phyloP scores from a whole-genome alignment of 2,797 vertebrate species.

The Sternotherus odoratus region DNA sequence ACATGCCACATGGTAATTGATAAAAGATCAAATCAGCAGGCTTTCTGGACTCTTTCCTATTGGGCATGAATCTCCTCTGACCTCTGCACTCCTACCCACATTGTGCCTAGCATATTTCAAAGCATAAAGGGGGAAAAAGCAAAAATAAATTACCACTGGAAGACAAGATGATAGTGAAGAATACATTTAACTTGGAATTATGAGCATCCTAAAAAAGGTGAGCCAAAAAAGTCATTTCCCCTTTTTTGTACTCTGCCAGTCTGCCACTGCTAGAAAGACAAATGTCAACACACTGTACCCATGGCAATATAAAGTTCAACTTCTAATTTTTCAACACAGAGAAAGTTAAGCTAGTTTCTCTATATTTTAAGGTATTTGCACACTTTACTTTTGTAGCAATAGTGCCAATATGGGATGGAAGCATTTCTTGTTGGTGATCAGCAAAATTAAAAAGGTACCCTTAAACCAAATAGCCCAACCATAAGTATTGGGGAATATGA shows the following conservation, averaged over 20 bases:
- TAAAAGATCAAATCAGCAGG: neutral
- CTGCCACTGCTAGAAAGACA: rapidly evolving
- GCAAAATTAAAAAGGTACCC: neutral
- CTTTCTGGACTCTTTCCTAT: neutral
- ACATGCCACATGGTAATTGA: neutral
- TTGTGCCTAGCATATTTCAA: rapidly evolving
- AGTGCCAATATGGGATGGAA: neutral
- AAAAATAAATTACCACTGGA: neutral
- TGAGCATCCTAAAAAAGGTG: neutral
- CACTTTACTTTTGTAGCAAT: slow-evolving; percentile 26
- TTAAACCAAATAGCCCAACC: neutral
- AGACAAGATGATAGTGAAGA: neutral
- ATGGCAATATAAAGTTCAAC: neutral
- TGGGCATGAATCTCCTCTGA: neutral
- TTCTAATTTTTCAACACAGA: neutral
- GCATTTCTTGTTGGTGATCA: neutral
- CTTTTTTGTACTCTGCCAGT: neutral
- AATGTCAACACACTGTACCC: neutral
- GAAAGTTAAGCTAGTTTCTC: neutral
- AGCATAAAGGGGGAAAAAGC: rapidly evolving
- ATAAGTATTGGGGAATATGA: too few species aligned
- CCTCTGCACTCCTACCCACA: neutral
- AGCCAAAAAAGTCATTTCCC: neutral
- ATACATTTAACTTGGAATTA: neutral
- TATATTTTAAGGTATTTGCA: neutral